Evolutionary conservation across 2,888 invertebrate genomes (phyloP).

Genomic region (Calephelis perditalis): DNA sequence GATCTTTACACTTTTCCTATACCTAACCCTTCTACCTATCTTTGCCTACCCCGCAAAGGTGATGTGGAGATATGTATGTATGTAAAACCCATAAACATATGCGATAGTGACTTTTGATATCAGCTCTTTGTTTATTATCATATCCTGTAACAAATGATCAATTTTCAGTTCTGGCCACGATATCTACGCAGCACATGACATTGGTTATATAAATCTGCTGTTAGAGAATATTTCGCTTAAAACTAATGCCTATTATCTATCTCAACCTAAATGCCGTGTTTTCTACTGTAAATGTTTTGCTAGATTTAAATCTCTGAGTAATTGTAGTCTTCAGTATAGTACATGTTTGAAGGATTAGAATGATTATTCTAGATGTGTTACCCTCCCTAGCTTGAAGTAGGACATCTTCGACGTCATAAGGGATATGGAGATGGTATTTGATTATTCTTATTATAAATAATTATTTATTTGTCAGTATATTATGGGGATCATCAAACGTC

Average conservation of each 20-base stretch:
- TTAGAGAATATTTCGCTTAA: constrained; percentile 42
- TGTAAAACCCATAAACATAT: too few relatives aligned
- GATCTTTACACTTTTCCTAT: too few relatives aligned
- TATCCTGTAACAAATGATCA: too few relatives aligned
- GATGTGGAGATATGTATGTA: too few relatives aligned
- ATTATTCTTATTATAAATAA: constrained; percentile 39
- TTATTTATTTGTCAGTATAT: constrained; percentile 62
- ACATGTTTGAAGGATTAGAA: constrained; percentile 8
- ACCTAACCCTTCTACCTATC: too few relatives aligned
- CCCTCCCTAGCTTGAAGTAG: constrained; percentile 60
- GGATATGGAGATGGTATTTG: constrained; percentile 9
- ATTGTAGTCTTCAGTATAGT: constrained; percentile 10
- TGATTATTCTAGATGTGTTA: constrained; percentile 40
- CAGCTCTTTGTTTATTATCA: too few relatives aligned
- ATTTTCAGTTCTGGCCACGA: too few relatives aligned
- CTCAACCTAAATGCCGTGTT: constrained; percentile 51
- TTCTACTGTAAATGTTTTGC: constrained; percentile 48
- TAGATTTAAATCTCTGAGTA: constrained; percentile 42
- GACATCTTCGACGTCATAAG: constrained; percentile 32
- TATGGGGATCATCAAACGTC: constrained; percentile 53
- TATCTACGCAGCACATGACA: too few relatives aligned
- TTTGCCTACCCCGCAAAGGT: too few relatives aligned
- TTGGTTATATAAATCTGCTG: too few relatives aligned
- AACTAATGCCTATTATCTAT: constrained; percentile 57
- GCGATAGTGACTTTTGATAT: too few relatives aligned